Evolutionary conservation across 2,797 vertebrate species (phyloP).

Genomic region (Champsocephalus gunnari): DNA sequence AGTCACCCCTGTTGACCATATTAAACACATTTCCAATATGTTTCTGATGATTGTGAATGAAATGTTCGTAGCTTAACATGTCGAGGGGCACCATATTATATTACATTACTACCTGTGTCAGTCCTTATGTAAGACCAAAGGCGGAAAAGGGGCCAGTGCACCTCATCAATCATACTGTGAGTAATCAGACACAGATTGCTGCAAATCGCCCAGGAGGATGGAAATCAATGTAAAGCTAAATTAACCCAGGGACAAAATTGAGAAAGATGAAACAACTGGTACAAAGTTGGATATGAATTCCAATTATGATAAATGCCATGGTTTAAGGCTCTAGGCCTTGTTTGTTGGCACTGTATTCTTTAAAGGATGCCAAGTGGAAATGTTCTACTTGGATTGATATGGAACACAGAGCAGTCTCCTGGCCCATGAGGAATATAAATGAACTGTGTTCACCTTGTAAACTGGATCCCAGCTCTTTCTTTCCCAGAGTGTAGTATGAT

Average conservation of each 20-base stretch:
- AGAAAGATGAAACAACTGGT: constrained; percentile 75
- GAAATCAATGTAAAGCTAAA: constrained; percentile 77
- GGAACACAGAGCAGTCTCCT: constrained; percentile 15
- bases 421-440: constrained; percentile 23
- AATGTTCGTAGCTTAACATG: constrained; percentile 10
- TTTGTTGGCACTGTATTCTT: constrained; percentile 52
- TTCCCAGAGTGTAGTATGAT: not conserved
- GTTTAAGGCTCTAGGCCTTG: constrained; percentile 35
- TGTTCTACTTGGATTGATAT: constrained; percentile 43
- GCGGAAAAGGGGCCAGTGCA: constrained; percentile 31
- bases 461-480: constrained; percentile 7
- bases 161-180: constrained; percentile 71
- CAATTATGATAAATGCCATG: constrained; percentile 68
- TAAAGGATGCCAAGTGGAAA: constrained; percentile 50
- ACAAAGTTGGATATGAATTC: constrained; percentile 68
- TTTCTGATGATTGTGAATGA: constrained; percentile 9
- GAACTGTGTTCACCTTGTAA: constrained; percentile 21
- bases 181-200: constrained; percentile 74
- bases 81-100: constrained; percentile 7
- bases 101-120: constrained; percentile 9
- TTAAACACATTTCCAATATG: constrained; percentile 25
- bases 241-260: constrained; percentile 70
- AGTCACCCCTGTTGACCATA: constrained; percentile 35
- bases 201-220: constrained; percentile 73
- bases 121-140: constrained; percentile 33